phyloP scores from a whole-genome alignment of 2,888 invertebrate genomes.

The Tipula helvola region DNA sequence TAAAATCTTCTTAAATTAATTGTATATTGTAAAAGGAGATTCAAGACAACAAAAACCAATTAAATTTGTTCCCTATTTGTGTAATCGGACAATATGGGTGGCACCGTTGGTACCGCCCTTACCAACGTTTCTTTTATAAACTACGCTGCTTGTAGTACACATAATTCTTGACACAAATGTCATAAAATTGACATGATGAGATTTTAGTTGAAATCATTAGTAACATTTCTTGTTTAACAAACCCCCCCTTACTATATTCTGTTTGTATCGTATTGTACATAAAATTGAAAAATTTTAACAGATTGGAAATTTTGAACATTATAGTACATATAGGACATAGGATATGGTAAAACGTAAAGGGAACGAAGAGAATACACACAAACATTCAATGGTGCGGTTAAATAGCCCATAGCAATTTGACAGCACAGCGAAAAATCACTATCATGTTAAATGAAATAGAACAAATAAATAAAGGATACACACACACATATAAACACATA shows the following conservation, averaged over 20 bases:
- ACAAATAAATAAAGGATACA: not conserved
- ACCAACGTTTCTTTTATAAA: not conserved
- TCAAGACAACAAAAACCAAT: not conserved
- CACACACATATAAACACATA: not conserved
- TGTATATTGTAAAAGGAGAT: not conserved
- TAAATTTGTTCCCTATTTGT: not conserved
- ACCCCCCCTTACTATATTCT: not conserved
- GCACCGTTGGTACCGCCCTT: not conserved
- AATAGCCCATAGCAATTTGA: not conserved
- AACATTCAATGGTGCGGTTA: not conserved
- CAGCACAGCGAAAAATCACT: not conserved
- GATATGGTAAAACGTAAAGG: not conserved
- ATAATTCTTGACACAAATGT: not conserved
- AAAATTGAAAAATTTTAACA: not conserved
- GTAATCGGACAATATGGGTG: not conserved
- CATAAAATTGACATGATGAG: not conserved
- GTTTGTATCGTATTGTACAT: not conserved
- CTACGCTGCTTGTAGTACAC: not conserved
- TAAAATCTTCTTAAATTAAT: not conserved
- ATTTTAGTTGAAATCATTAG: slow-evolving; percentile 4
- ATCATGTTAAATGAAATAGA: slow-evolving; percentile 4
- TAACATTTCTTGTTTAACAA: not conserved
- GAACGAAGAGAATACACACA: not conserved
- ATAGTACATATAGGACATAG: not conserved
- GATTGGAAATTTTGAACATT: not conserved